Conservation (phyloP, 2,888 invertebrate species). For the Trachelus troglodyta region DNA sequence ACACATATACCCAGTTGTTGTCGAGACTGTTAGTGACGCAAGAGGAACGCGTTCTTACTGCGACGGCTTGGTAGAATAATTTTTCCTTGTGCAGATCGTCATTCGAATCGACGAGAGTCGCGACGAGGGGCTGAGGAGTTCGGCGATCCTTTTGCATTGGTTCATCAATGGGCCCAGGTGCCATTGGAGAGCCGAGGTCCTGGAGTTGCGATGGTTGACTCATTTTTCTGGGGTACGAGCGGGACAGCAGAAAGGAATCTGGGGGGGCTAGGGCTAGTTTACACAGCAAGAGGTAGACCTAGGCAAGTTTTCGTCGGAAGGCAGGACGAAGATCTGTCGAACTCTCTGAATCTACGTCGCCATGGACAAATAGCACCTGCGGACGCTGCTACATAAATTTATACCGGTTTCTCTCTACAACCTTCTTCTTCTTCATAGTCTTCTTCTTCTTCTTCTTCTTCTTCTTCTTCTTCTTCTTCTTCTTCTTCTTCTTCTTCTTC, state of each 20-base stretch:
- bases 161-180: neutral
- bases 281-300: neutral
- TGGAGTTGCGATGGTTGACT: neutral
- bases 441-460: no score
- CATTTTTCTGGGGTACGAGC: neutral
- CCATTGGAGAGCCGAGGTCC: neutral
- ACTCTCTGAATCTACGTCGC: constrained; percentile 4
- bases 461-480: no score
- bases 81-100: neutral
- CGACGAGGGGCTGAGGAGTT: neutral
- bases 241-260: neutral
- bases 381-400: constrained; percentile 45
- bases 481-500: no score
- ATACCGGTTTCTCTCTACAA: constrained; percentile 41
- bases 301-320: neutral
- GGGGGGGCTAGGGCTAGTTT: neutral
- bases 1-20: constrained; percentile 31
- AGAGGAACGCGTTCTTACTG: constrained; percentile 27
- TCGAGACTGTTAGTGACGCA: constrained; percentile 38
- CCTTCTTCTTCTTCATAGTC: neutral
- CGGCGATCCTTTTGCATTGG: neutral
- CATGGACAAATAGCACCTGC: constrained; percentile 30
- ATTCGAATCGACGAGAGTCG: neutral
- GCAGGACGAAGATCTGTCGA: neutral
- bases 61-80: constrained; percentile 4